Evolutionary conservation across 1,140 invertebrate species (phyloP).

Genomic region (Drosophila setifemur): DNA sequence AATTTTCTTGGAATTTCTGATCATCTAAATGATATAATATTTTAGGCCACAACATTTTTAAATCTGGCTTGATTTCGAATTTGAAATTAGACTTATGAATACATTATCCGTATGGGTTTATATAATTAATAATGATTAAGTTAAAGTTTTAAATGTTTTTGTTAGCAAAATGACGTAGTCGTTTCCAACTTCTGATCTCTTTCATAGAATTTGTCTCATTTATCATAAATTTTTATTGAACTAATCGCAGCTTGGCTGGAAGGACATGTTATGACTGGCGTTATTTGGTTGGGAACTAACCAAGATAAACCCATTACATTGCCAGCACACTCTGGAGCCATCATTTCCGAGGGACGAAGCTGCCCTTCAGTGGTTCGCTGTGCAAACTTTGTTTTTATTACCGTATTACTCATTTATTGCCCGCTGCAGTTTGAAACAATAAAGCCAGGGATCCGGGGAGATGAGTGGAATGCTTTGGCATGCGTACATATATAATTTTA

Average conservation of each 20-base stretch:
- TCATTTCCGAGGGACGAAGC: constrained; percentile 1
- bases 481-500: constrained; percentile 66
- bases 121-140: too few relatives aligned
- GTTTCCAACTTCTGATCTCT: too few relatives aligned
- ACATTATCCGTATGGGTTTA: too few relatives aligned
- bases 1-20: too few relatives aligned
- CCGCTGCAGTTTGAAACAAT: constrained; percentile 64
- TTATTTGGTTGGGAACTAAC: constrained; percentile 1
- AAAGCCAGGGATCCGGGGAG: constrained; percentile 7
- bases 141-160: too few relatives aligned
- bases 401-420: constrained; percentile 68
- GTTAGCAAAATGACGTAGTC: too few relatives aligned
- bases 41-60: too few relatives aligned
- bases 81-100: too few relatives aligned
- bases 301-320: constrained; percentile 37
- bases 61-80: too few relatives aligned
- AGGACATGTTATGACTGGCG: background rate
- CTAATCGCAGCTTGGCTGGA: background rate
- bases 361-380: constrained; percentile 10
- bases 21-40: too few relatives aligned
- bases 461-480: constrained; percentile 12
- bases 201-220: too few relatives aligned
- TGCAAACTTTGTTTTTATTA: constrained; percentile 59
- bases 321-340: constrained; percentile 4
- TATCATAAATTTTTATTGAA: background rate